Percentiles rank a stretch among this genome's conserved stretches.
phyloP scores from a whole-genome alignment of 2,113 vertebrate species.

The Boulengeromyrus knoepffleri region DNA sequence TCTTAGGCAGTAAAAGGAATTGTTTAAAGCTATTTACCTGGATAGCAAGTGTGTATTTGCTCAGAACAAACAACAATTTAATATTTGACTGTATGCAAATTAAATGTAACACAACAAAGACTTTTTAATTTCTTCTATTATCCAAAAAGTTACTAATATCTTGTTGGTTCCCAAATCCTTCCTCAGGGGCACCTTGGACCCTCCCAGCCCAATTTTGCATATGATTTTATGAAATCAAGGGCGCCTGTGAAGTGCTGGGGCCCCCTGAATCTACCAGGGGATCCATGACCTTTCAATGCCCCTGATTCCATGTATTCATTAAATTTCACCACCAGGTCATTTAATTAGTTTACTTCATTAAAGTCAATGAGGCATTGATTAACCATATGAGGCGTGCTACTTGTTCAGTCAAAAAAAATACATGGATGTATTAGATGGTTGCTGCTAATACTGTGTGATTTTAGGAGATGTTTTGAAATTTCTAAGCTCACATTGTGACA shows the following conservation, averaged over 20 bases:
- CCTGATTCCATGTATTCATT: not conserved
- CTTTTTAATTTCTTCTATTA: not conserved
- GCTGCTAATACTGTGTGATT: too few relatives aligned
- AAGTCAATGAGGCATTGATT: not conserved
- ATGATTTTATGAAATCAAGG: not conserved
- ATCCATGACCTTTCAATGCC: not conserved
- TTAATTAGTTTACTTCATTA: not conserved
- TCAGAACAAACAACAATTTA: not conserved
- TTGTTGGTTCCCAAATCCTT: not conserved
- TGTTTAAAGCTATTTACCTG: not conserved
- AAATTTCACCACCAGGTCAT: not conserved
- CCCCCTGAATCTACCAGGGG: not conserved
- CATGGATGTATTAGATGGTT: too few relatives aligned
- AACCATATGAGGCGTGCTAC: too few relatives aligned
- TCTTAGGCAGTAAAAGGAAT: not conserved
- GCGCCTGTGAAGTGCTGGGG: not conserved
- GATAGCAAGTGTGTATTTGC: not conserved
- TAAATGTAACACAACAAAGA: not conserved
- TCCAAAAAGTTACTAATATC: not conserved
- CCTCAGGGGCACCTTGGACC: not conserved
- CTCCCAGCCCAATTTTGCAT: not conserved
- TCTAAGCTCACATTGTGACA: too few relatives aligned
- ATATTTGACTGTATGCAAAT: not conserved
- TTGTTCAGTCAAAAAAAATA: too few relatives aligned
- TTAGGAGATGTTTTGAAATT: too few relatives aligned